These are phyloP conservation scores for Saguinus midas DNA, from an alignment of 2,113 vertebrate species.

Conservation along the genomic window DNA sequence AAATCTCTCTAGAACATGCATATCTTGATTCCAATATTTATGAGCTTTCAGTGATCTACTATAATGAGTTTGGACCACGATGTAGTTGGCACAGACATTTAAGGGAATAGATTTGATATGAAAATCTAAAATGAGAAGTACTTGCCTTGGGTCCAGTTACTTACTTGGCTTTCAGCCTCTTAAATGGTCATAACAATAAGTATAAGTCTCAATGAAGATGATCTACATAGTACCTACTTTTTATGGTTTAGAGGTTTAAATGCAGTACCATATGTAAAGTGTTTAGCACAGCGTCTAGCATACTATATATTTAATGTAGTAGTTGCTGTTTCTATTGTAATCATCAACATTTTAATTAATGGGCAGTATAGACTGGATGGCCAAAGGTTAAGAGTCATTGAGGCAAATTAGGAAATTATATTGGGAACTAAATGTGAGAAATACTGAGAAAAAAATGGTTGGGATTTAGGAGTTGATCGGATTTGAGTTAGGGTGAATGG, in stretches of 20 bases:
- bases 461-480: not conserved
- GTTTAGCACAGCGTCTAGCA: not conserved
- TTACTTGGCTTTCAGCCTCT: not conserved
- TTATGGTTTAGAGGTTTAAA: not conserved
- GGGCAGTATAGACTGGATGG: not conserved
- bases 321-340: not conserved
- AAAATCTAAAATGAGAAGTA: not conserved
- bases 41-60: not conserved
- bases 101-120: not conserved
- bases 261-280: not conserved
- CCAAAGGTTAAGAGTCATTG: not conserved
- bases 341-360: not conserved
- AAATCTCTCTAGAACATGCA: not conserved
- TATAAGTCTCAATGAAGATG: too few relatives aligned
- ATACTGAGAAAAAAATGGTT: not conserved
- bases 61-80: not conserved
- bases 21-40: not conserved
- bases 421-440: not conserved
- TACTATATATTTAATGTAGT: not conserved
- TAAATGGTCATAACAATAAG: not conserved
- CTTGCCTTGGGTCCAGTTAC: not conserved
- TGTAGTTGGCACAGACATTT: not conserved
- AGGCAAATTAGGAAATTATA: not conserved
- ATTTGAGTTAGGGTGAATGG: not conserved
- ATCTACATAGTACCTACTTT: not conserved